Evolutionary conservation across 2,113 vertebrate species (phyloP).

Genomic region (Callionymus lyra): DNA sequence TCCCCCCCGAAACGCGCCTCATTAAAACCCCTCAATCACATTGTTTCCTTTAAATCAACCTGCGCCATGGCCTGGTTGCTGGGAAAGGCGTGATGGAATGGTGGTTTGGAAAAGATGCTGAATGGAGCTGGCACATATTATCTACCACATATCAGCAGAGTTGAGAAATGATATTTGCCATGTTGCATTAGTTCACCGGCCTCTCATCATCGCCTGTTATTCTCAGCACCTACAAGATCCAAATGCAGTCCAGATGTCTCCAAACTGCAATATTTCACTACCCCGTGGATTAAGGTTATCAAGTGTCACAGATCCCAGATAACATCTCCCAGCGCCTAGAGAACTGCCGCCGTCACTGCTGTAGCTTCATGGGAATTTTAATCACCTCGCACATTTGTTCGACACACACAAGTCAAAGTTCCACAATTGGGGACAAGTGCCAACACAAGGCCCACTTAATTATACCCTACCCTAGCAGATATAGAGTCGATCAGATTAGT

Average conservation of each 20-base stretch:
- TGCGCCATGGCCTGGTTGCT: slow-evolving; percentile 13
- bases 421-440: neutral
- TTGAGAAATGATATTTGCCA: slow-evolving; percentile 50
- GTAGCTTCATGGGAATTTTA: slow-evolving; percentile 17
- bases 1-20: slow-evolving; percentile 42
- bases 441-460: no score
- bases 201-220: slow-evolving; percentile 58
- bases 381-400: slow-evolving; percentile 10
- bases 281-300: slow-evolving; percentile 59
- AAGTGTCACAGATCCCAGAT: slow-evolving; percentile 65
- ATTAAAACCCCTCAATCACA: slow-evolving; percentile 74
- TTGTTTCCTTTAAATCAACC: slow-evolving; percentile 24
- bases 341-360: slow-evolving; percentile 33
- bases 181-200: slow-evolving; percentile 53
- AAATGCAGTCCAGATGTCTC: slow-evolving; percentile 71
- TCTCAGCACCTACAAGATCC: slow-evolving; percentile 60
- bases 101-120: slow-evolving; percentile 31
- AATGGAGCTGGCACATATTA: slow-evolving; percentile 54
- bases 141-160: slow-evolving; percentile 47
- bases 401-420: slow-evolving; percentile 13
- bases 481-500: neutral
- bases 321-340: slow-evolving; percentile 47
- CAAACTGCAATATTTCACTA: slow-evolving; percentile 60
- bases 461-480: no score
- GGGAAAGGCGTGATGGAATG: slow-evolving; percentile 32